Evolutionary conservation across 2,888 invertebrate genomes (phyloP).

Genomic region (Synanthedon vespiformis): DNA sequence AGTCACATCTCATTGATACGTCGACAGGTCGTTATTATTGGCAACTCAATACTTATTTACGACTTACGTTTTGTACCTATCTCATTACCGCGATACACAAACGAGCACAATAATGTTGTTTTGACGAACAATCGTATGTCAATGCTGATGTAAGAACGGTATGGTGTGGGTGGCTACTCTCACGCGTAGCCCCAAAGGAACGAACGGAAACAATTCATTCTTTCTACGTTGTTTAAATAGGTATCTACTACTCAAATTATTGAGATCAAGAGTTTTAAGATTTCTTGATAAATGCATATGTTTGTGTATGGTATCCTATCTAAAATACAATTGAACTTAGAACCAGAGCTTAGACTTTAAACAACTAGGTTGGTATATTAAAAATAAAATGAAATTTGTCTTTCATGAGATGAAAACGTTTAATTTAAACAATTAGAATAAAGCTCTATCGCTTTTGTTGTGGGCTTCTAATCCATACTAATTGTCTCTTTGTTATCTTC

Average conservation of each 20-base stretch:
- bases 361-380: too few relatives aligned
- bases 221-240: neutral
- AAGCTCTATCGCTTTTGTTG: too few relatives aligned
- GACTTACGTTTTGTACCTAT: conserved; percentile 4
- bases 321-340: too few relatives aligned
- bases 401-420: too few relatives aligned
- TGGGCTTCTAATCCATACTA: too few relatives aligned
- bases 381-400: too few relatives aligned
- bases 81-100: neutral
- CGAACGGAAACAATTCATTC: conserved; percentile 2
- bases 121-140: conserved; percentile 15
- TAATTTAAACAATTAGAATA: too few relatives aligned
- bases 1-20: neutral
- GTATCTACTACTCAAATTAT: neutral
- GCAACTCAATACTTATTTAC: conserved; percentile 27
- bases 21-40: conserved; percentile 15
- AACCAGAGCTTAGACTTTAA: too few relatives aligned
- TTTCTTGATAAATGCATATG: too few relatives aligned
- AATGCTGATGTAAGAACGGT: conserved; percentile 15
- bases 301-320: too few relatives aligned
- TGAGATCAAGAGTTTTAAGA: too few relatives aligned
- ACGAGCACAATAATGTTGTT: conserved; percentile 17
- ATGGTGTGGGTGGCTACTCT: conserved; percentile 1
- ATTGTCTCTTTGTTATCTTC: too few relatives aligned
- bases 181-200: neutral